These are phyloP conservation scores for Probaryconus sp. DNA, from an alignment of 1,140 invertebrate genomes.

Conservation along the genomic window DNA sequence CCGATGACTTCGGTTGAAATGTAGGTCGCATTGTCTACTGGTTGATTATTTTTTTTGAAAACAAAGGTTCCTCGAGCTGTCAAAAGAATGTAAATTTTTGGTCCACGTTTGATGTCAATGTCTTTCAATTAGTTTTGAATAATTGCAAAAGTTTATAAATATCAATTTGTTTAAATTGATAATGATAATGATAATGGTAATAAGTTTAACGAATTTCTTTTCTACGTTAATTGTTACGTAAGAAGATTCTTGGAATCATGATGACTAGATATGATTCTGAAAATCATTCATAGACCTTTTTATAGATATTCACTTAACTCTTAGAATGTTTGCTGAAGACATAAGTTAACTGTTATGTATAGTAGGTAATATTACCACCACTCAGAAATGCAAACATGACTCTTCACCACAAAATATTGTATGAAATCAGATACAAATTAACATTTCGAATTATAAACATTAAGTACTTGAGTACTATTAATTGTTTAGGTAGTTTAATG, in stretches of 20 bases:
- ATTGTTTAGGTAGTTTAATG: slow-evolving; percentile 8
- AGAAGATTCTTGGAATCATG: no score
- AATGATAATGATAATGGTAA: no score
- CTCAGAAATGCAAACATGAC: slow-evolving; percentile 11
- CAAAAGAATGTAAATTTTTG: no score
- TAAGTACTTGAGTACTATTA: slow-evolving; percentile 1
- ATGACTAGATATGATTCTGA: no score
- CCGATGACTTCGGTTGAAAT: slow-evolving; percentile 9
- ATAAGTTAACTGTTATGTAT: slow-evolving; percentile 27
- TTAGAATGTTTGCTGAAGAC: slow-evolving; percentile 15
- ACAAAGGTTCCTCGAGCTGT: no score
- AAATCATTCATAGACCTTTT: background rate
- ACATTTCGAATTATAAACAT: background rate
- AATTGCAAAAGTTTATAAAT: no score
- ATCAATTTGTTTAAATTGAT: no score
- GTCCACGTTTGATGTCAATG: no score
- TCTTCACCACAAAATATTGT: slow-evolving; percentile 17
- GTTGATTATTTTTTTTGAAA: no score
- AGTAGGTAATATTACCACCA: slow-evolving; percentile 7
- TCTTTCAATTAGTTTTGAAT: no score
- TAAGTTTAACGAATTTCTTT: slow-evolving; percentile 1
- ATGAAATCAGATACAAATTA: slow-evolving; percentile 10
- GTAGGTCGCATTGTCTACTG: no score
- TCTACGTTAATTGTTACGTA: no score
- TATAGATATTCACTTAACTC: slow-evolving; percentile 9